Evolutionary conservation across 2,888 invertebrate genomes (phyloP), one percentile per base, ranked within the genome.

Genomic region (Cheilosia scutellata): DNA sequence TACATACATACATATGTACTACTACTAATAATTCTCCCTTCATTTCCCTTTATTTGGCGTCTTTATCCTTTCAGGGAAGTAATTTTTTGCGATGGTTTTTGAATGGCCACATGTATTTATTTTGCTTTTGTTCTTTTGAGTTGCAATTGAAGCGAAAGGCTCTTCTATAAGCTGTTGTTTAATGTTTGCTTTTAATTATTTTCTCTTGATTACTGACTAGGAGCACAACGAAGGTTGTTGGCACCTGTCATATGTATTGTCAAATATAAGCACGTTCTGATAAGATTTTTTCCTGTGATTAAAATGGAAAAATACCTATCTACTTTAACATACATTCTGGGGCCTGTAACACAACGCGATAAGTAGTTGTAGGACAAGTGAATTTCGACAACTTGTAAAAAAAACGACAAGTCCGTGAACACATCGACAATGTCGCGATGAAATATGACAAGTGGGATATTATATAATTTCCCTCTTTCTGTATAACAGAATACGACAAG

Each of bases 111-210:
- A 63, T 68, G 29, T 27, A 51, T 74, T 78, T 74, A 51, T 62
- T 63, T 68, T 49, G 51, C 49, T 63, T 68, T 74, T 57, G 47
- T 74, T 62, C 62, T 83, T 74, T 77, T 63, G 27, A 66, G 79
- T 51, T 65, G 79, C 74, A 74, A 78, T 78, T 75, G 74, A 74
- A 57, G 74, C 16, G 44, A 42, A 37, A 6, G 29, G 31, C 77
- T 60, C 51, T 44, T 78, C 37, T 37, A 57, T 31, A 9, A n/a
- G 44, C 63, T 75, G 57, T 74, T 78, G 78, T 74, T 78, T 68
- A 47, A 58, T 83, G 83, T 83, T 83, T 83, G 75, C 74, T 78
- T 83, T 83, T 83, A 83, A 83, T 83, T 83, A 83, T 83, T 83
- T 83, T 79, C 79, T 74, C 57, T 68, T 75, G 66, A 78, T 70